phyloP scores from a whole-genome alignment of 2,113 vertebrate genomes.

The Danio rerio region GRCz12tu NC_133179.1:12281001-12281500 shows the following conservation, averaged over 20 bases:
- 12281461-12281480: too few relatives aligned
- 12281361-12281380: not conserved
- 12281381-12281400: not conserved
- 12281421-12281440: not conserved
- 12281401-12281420: not conserved
- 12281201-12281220: not conserved
- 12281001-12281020: conserved; percentile 98
- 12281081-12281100: conserved; percentile 22
- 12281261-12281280: not conserved
- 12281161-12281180: not conserved
- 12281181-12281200: not conserved
- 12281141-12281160: not conserved
- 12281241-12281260: conserved; percentile 1
- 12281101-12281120: not conserved
- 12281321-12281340: not conserved
- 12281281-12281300: conserved; percentile 2
- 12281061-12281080: conserved; percentile 7
- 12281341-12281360: not conserved
- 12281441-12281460: not conserved
- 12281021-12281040: conserved; percentile 96
- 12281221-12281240: not conserved
- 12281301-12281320: not conserved
- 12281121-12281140: not conserved
- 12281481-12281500: too few relatives aligned
- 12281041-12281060: conserved; percentile 94